A percentile compares a stretch with the other conserved stretches of the same genome.
Conservation (phyloP, 2,113 vertebrate genomes). For the Sinocyclocheilus anophthalmus region DNA sequence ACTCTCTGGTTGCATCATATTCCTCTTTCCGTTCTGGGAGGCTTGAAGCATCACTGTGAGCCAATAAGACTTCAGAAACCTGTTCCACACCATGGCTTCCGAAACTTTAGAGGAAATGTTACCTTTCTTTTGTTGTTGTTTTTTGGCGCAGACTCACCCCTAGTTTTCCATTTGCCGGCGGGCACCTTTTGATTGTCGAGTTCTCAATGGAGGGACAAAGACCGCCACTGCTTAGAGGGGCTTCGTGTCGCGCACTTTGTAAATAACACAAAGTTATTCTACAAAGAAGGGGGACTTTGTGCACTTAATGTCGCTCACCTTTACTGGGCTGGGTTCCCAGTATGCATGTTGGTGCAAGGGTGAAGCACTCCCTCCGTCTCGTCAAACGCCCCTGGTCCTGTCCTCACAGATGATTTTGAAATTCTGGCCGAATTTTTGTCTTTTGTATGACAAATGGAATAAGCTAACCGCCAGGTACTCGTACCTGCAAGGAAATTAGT, state of each 20-base stretch:
- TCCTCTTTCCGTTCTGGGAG: conserved; percentile 32
- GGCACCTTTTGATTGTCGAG: conserved; percentile 39
- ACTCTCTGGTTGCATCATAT: conserved; percentile 49
- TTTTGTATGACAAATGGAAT: conserved; percentile 52
- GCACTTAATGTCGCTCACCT: conserved; percentile 44
- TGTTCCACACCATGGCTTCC: conserved; percentile 52
- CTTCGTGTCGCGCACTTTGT: conserved; percentile 51
- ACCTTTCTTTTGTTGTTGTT: conserved; percentile 20
- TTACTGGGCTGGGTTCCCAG: conserved; percentile 77
- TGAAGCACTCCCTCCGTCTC: conserved; percentile 24
- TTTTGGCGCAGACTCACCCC: neutral
- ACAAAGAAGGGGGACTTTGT: conserved; percentile 37
- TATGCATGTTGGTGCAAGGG: conserved; percentile 56
- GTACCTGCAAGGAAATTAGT: conserved; percentile 37
- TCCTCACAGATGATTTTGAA: conserved; percentile 45
- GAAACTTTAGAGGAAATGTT: conserved; percentile 55
- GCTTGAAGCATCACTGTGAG: conserved; percentile 69
- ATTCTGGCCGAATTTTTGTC: conserved; percentile 54
- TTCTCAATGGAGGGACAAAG: conserved; percentile 47
- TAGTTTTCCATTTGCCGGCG: conserved; percentile 41
- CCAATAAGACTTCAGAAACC: conserved; percentile 58
- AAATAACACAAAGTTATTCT: conserved; percentile 49
- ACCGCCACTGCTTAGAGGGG: conserved; percentile 3
- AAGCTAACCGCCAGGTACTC: conserved; percentile 66
- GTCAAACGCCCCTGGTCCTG: conserved; percentile 37